Percentiles rank a stretch among this genome's conserved stretches.
These are phyloP conservation scores for Littorina saxatilis DNA, from an alignment of 1,140 invertebrate genomes.

Conservation along the genomic window DNA sequence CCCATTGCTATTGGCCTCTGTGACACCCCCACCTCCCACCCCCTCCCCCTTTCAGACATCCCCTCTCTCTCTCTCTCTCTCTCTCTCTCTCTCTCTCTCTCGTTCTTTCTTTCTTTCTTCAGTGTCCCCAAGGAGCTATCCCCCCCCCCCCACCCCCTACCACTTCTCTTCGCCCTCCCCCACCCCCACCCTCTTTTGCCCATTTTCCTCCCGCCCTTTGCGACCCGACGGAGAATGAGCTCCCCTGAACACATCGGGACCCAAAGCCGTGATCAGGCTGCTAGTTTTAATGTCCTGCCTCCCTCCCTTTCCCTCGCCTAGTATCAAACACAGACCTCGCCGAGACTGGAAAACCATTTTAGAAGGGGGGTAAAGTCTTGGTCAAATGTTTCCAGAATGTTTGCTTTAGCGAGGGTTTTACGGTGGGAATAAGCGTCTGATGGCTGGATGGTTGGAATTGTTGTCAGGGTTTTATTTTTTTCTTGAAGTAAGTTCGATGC, in stretches of 20 bases:
- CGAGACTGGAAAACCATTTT: neutral
- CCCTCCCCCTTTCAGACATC: too few species aligned
- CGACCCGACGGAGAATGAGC: slow-evolving; percentile 1
- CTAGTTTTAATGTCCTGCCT: slow-evolving; percentile 12
- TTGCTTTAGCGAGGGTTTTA: neutral
- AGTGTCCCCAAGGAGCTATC: too few species aligned
- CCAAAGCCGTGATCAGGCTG: neutral
- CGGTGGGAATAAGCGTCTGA: too few species aligned
- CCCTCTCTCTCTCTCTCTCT: neutral
- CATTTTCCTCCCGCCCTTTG: too few species aligned
- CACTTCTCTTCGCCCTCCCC: too few species aligned
- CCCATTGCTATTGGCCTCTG: neutral
- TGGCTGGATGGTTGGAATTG: too few species aligned
- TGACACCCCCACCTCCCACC: too few species aligned
- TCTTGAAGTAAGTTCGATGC: too few species aligned
- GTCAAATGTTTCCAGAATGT: neutral
- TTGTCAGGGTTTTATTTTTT: too few species aligned
- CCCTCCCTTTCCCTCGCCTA: neutral
- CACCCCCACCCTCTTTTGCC: too few species aligned
- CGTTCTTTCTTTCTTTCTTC: too few species aligned
- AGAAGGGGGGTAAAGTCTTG: neutral
- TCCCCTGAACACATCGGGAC: slow-evolving; percentile 4
- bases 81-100: neutral
- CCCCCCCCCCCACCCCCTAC: too few species aligned
- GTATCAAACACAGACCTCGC: neutral